These are phyloP conservation scores for Mechanitis mazaeus DNA, from an alignment of 2,888 invertebrate species.

Conservation along the genomic window DNA sequence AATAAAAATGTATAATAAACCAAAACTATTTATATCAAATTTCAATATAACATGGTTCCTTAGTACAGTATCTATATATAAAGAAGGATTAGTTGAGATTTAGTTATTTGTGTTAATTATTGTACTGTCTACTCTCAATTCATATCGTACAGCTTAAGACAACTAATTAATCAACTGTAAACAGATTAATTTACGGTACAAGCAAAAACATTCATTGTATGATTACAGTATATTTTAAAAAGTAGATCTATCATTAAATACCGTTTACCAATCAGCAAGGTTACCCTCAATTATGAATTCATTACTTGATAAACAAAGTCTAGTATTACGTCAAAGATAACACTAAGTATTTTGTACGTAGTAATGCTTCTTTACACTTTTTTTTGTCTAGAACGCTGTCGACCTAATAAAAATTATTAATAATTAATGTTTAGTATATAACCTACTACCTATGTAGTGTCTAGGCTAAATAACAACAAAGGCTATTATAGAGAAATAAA, in stretches of 20 bases:
- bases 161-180: background rate
- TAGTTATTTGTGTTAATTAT: too few relatives aligned
- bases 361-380: background rate
- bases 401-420: too few relatives aligned
- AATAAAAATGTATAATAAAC: too few relatives aligned
- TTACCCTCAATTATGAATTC: conserved; percentile 3
- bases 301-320: background rate
- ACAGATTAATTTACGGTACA: conserved; percentile 4
- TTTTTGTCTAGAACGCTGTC: too few relatives aligned
- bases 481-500: too few relatives aligned
- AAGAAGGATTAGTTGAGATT: too few relatives aligned
- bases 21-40: too few relatives aligned
- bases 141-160: background rate
- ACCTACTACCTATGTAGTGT: too few relatives aligned
- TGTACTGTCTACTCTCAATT: background rate
- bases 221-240: background rate
- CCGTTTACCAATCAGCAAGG: conserved; percentile 4
- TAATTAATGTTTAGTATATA: too few relatives aligned
- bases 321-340: conserved; percentile 1
- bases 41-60: too few relatives aligned
- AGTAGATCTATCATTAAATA: conserved; percentile 1
- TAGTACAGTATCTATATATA: too few relatives aligned
- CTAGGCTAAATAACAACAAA: too few relatives aligned
- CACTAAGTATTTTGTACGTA: background rate
- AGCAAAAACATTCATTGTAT: conserved; percentile 1